Evolutionary conservation across 2,113 vertebrate species (phyloP).

Genomic region (Paratilapia polleni): DNA sequence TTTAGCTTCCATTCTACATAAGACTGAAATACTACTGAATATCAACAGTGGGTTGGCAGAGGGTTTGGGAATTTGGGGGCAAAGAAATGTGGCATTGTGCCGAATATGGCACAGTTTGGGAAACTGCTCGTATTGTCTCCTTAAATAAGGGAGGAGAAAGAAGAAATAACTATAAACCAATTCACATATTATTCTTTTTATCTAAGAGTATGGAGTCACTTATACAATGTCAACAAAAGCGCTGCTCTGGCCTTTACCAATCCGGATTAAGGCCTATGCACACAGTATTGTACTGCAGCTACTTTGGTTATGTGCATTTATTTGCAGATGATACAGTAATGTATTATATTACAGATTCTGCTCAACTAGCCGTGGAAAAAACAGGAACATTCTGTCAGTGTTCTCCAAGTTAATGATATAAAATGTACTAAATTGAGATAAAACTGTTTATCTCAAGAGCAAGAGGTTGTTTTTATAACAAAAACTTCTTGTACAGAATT

Average conservation of each 20-base stretch:
- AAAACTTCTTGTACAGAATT: too few relatives aligned
- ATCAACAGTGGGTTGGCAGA: background rate
- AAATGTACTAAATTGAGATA: background rate
- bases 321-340: too few relatives aligned
- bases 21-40: slow-evolving; percentile 14
- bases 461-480: too few relatives aligned
- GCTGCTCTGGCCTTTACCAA: background rate
- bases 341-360: too few relatives aligned
- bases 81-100: background rate
- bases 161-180: background rate
- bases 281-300: background rate
- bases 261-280: background rate
- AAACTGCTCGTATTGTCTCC: background rate
- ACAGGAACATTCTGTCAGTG: too few relatives aligned
- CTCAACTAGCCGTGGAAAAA: too few relatives aligned
- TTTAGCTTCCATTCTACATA: background rate
- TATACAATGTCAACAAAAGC: background rate
- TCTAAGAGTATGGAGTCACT: background rate
- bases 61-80: background rate
- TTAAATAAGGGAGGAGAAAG: background rate
- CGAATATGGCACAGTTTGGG: background rate
- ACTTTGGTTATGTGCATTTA: background rate
- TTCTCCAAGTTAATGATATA: background rate
- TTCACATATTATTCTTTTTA: background rate
- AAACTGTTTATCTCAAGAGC: background rate